Evolutionary conservation across 2,888 invertebrate genomes (phyloP), one percentile per base, ranked within the genome.

Genomic region (Pocota personata): DNA sequence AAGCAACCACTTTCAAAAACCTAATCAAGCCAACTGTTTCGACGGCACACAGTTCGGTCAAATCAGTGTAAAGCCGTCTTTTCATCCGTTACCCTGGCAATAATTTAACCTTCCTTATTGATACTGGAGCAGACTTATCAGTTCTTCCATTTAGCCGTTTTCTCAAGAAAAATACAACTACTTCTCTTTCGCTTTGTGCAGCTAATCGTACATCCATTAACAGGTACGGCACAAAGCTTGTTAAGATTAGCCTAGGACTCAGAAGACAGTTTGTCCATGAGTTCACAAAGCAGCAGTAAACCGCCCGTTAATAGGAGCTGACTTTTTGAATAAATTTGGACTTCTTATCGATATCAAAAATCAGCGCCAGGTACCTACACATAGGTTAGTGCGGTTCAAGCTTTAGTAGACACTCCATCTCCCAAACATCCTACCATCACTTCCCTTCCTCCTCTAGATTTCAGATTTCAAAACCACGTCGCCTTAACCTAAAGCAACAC

Each of bases 401-500:
- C 32, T 24, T 8, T 66, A 14, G 66, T 66, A 10, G 76, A 76
- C 21, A 66, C 66, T 8, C 37, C 58, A 3, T 37, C 64, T 3
- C 62, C 75, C n/a, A 52, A 43, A 24, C 62, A 48, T 7, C 27
- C n/a, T 40, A n/a, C 16, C 7, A 43, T 52, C 7, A 57, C 2
- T 76, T 37, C 35, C 66, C 57, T 19, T 46, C 55, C 12, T 16
- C 55, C 40, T 8, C 69, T 66, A 1, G 43, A 60, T 19, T 82
- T 69, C 19, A 77, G 14, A 78, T 60, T 52, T 30, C 67, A 7
- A 72, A 67, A 60, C 83, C 87, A 14, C 64, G 84, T 2, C 62
- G 71, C 0, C 27, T 87, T 37, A 72, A 19, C 12, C 27, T n/a
- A 1, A 43, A 67, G 10, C 62, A 75, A 62, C 69, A 72, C 16